Percentiles rank a stretch among this genome's conserved stretches.
phyloP scores from a whole-genome alignment of 2,113 vertebrate genomes.

The Rhineura floridana region DNA sequence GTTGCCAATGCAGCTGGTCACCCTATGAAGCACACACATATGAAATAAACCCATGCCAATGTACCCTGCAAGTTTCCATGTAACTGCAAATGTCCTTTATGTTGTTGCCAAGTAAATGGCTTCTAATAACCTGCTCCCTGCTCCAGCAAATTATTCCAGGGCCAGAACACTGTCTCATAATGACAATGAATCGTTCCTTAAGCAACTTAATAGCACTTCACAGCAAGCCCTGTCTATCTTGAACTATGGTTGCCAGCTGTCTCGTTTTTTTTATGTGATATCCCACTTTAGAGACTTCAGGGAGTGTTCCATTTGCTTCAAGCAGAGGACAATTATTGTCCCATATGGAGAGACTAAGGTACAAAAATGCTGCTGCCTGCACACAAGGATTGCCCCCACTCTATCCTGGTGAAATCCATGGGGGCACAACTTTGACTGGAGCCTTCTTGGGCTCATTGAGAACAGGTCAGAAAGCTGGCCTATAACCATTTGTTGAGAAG shows the following conservation, averaged over 20 bases:
- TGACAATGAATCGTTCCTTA: not conserved
- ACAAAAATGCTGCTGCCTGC: not conserved
- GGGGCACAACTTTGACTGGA: too few relatives aligned
- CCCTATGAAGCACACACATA: not conserved
- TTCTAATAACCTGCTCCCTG: not conserved
- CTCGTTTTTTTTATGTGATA: not conserved
- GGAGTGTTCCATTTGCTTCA: not conserved
- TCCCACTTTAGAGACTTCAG: not conserved
- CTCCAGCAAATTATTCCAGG: not conserved
- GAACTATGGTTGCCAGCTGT: not conserved
- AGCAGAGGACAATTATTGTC: not conserved
- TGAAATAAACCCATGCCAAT: not conserved
- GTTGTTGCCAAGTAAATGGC: not conserved
- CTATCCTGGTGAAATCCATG: not conserved
- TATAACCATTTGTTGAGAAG: too few relatives aligned
- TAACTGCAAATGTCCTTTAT: not conserved
- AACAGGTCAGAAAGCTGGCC: too few relatives aligned
- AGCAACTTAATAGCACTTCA: not conserved
- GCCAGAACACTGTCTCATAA: not conserved
- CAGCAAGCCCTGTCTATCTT: not conserved
- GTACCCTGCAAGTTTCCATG: not conserved
- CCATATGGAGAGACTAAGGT: not conserved
- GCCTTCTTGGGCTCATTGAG: not conserved
- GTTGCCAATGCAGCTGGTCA: not conserved
- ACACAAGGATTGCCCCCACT: too few relatives aligned